phyloP scores from a whole-genome alignment of 2,888 invertebrate genomes.

The Vesta saturnalis region DNA sequence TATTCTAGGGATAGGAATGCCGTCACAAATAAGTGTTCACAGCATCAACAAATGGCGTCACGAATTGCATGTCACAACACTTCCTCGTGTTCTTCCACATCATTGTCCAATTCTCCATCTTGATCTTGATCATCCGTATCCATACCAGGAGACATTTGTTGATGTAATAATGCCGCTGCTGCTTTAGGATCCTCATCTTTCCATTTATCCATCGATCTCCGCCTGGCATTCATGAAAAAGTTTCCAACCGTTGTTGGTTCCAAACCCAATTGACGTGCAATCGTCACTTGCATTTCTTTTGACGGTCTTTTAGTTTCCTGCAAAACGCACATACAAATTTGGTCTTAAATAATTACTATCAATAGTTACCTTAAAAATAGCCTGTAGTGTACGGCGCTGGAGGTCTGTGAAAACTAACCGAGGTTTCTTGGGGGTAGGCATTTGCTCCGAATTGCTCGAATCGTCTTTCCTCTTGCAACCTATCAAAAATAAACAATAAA shows the following conservation, averaged over 20 bases:
- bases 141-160: conserved; percentile 62
- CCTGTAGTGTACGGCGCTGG: conserved; percentile 99
- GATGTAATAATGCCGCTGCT: conserved; percentile 59
- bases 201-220: conserved; percentile 98
- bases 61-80: conserved; percentile 67
- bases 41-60: conserved; percentile 63
- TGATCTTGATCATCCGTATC: conserved; percentile 62
- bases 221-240: conserved; percentile 99
- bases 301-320: conserved; percentile 99
- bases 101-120: conserved; percentile 64
- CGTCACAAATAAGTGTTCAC: conserved; percentile 59
- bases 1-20: conserved; percentile 51
- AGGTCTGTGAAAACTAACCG: conserved; percentile 99
- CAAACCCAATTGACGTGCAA: conserved; percentile 94
- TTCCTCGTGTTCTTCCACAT: conserved; percentile 66
- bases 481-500: conserved; percentile 54
- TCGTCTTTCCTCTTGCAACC: conserved; percentile 96
- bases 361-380: conserved; percentile 99
- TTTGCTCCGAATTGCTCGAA: conserved; percentile 79
- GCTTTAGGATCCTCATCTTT: conserved; percentile 88
- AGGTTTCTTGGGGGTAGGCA: conserved; percentile 97
- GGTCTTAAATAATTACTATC: too few species aligned
- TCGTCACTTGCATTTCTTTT: conserved; percentile 99
- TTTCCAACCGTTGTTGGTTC: conserved; percentile 99
- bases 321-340: neutral